Conservation (phyloP, 2,113 vertebrate species). For the Dasyprocta punctata region DNA sequence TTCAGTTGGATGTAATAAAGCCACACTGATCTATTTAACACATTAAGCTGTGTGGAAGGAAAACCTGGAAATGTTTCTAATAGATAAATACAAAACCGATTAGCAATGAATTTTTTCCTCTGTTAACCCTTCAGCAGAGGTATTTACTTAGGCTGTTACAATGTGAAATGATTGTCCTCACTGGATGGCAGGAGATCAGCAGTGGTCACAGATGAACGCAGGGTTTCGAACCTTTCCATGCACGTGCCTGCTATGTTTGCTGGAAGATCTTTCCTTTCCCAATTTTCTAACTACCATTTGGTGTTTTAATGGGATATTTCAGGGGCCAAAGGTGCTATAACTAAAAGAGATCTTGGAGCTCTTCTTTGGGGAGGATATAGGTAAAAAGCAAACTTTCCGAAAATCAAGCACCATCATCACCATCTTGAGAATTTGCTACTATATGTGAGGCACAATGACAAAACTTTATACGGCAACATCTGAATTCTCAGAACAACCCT, state of each 20-base stretch:
- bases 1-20: constrained; percentile 21
- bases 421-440: constrained; percentile 30
- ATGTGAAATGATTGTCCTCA: neutral
- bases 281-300: neutral
- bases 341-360: neutral
- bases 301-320: neutral
- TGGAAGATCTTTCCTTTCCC: neutral
- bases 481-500: constrained; percentile 4
- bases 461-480: neutral
- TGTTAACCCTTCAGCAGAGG: neutral
- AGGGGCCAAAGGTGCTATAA: neutral
- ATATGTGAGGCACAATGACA: neutral
- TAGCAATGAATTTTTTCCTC: neutral
- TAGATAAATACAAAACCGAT: neutral
- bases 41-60: neutral
- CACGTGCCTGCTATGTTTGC: fast-evolving
- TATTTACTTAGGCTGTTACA: neutral
- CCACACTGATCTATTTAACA: neutral
- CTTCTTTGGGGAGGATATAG: neutral
- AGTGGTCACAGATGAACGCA: neutral
- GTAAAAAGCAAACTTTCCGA: neutral
- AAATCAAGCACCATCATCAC: neutral
- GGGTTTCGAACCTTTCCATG: neutral
- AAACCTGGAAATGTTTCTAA: neutral
- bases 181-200: neutral